phyloP scores from a whole-genome alignment of 2,888 invertebrate species.

The Perizoma affinitatum region DNA sequence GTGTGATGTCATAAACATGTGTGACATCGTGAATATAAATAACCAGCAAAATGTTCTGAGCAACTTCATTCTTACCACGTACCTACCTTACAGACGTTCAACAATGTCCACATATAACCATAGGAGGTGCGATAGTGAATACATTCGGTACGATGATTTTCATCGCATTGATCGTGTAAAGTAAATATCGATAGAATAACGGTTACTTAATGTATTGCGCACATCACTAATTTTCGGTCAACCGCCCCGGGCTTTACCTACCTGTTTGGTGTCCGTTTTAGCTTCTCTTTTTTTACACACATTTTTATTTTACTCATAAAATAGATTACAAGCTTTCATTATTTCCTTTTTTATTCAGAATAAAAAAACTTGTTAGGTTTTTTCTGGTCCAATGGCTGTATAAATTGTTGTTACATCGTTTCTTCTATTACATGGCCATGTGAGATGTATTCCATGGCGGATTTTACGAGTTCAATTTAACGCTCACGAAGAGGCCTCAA shows the following conservation, averaged over 20 bases:
- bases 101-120: slow-evolving; percentile 49
- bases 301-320: slow-evolving; percentile 23
- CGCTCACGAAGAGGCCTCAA: slow-evolving; percentile 29
- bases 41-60: slow-evolving; percentile 56
- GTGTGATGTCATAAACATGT: slow-evolving; percentile 73
- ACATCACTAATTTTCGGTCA: slow-evolving; percentile 42
- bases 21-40: slow-evolving; percentile 65
- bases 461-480: slow-evolving; percentile 36
- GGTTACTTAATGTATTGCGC: slow-evolving; percentile 40
- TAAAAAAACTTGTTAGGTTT: slow-evolving; percentile 19
- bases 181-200: slow-evolving; percentile 42
- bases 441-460: slow-evolving; percentile 20
- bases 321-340: slow-evolving; percentile 14
- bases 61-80: slow-evolving; percentile 66
- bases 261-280: slow-evolving; percentile 30
- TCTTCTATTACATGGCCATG: slow-evolving; percentile 29
- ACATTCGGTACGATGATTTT: slow-evolving; percentile 31
- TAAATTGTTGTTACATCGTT: slow-evolving; percentile 27
- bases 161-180: slow-evolving; percentile 38
- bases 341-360: slow-evolving; percentile 15
- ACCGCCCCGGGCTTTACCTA: slow-evolving; percentile 35
- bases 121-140: slow-evolving; percentile 31
- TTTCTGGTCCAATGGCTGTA: slow-evolving; percentile 33
- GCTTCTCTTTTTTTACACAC: slow-evolving; percentile 21
- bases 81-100: slow-evolving; percentile 56